Evolutionary conservation across 2,888 invertebrate species (phyloP), one percentile per base, ranked within the genome.

Genomic region (Polyommatus icarus): DNA sequence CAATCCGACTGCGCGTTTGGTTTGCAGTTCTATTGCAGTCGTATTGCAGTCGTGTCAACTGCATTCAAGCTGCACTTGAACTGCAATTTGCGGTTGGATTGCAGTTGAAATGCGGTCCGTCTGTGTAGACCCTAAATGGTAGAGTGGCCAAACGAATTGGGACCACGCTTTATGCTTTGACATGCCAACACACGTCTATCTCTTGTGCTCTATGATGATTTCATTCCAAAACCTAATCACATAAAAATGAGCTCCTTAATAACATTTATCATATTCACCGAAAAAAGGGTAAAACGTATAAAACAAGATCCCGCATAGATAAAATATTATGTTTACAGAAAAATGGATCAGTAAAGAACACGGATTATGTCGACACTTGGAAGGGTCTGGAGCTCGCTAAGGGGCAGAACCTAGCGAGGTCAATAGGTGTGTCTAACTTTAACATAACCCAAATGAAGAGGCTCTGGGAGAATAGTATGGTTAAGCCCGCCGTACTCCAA

Each of bases 341-440:
- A 86, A 84, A 90, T 75, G 90, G 89, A 32, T 85, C 92, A 20
- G 93, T 93, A 81, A 95, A 96, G 81, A 95, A 96, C 82, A 95
- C 96, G 0, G 97, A 98, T 89, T 98, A 96, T 85, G 83, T 97
- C 67, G 97, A 96, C 79, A 97, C 97, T 0, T 97, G 97, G 96
- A 95, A 96, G 87, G 97, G 95, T 3, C 95, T 98, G 96, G 98
- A 98, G 87, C 95, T 96, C 77, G 95, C 96, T 18, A 95, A 95
- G 77, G 93, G 95, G 77, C 90, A 94, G 79, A 97, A 97, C 3
- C 89, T 97, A 2, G 95, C 96, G 0, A 96, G 95, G 84, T 96
- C 97, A 76, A 97, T 98, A 85, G 98, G 98, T 1, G 92, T 98
- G 15, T 98, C 97, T 24, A 98, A 98, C 89, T 98, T 98, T 86